phyloP scores from a whole-genome alignment of 1,140 invertebrate species.

The Pteromalus puparum region DNA sequence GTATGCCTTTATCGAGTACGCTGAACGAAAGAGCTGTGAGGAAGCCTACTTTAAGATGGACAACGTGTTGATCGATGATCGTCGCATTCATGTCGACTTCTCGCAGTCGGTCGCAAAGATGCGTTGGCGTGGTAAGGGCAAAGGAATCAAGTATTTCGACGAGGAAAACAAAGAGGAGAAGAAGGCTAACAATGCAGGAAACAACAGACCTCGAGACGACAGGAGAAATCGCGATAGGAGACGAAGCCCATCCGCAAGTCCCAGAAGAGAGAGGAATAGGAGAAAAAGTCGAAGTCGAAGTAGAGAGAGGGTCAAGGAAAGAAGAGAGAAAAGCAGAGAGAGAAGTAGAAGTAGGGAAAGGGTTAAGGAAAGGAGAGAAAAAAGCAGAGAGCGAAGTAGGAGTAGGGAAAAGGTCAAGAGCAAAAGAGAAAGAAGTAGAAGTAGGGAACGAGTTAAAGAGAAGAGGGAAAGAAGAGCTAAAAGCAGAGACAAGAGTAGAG shows the following conservation, averaged over 20 bases:
- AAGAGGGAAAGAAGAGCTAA: conserved; percentile 55
- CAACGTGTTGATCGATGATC: conserved; percentile 98
- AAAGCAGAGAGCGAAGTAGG: conserved; percentile 52
- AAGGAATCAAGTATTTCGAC: conserved; percentile 74
- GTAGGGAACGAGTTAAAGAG: conserved; percentile 12
- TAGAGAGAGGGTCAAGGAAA: conserved; percentile 38
- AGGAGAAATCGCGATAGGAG: conserved; percentile 25
- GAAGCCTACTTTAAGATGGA: conserved; percentile 99
- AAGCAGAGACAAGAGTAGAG: conserved; percentile 60
- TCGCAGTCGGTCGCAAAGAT: conserved; percentile 98
- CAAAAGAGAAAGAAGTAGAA: conserved; percentile 52
- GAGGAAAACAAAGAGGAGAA: conserved; percentile 55
- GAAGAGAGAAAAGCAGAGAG: conserved; percentile 24
- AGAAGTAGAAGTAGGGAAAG: conserved; percentile 42
- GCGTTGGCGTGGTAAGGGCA: conserved; percentile 90
- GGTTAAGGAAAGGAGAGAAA: conserved; percentile 47
- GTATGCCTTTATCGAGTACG: conserved; percentile 99
- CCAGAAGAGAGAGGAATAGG: conserved; percentile 18
- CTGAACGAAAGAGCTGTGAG: conserved; percentile 95
- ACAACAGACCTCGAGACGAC: conserved; percentile 10
- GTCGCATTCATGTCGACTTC: conserved; percentile 99
- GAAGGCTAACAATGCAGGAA: conserved; percentile 1
- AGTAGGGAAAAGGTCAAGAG: conserved; percentile 54
- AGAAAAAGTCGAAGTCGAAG: conserved; percentile 33
- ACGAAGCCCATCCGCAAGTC: conserved; percentile 16